phyloP scores from a whole-genome alignment of 2,888 invertebrate species.

The Saturnia pavonia region DNA sequence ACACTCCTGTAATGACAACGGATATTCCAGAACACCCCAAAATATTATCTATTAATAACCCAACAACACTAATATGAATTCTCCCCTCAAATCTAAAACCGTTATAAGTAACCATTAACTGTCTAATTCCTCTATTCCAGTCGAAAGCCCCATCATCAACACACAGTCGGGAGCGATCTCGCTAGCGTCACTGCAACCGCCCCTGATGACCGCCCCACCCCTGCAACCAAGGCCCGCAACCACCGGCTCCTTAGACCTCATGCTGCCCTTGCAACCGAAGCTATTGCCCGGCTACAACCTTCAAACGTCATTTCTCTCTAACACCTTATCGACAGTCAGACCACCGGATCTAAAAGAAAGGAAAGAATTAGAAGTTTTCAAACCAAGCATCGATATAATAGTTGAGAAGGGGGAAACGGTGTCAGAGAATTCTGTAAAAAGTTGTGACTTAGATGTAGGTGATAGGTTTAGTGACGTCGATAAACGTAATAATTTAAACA shows the following conservation, averaged over 20 bases:
- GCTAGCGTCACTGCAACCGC: slow-evolving; percentile 78
- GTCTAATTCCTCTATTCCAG: slow-evolving; percentile 65
- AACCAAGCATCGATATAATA: slow-evolving; percentile 63
- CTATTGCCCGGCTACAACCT: slow-evolving; percentile 82
- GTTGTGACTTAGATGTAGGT: slow-evolving; percentile 50
- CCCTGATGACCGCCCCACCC: slow-evolving; percentile 80
- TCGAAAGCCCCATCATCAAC: slow-evolving; percentile 80
- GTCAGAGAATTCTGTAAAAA: slow-evolving; percentile 41
- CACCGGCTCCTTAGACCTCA: slow-evolving; percentile 85
- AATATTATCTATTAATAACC: too few species aligned
- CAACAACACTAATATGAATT: neutral
- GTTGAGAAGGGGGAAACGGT: slow-evolving; percentile 61
- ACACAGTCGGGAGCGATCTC: slow-evolving; percentile 74
- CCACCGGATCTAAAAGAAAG: slow-evolving; percentile 62
- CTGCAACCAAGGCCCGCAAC: slow-evolving; percentile 87
- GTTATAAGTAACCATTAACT: neutral
- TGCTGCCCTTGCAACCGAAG: slow-evolving; percentile 88
- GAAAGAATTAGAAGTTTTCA: slow-evolving; percentile 44
- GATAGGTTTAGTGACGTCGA: slow-evolving; percentile 44
- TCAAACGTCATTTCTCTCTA: slow-evolving; percentile 74
- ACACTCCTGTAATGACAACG: too few species aligned
- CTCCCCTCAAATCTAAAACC: neutral
- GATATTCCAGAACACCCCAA: too few species aligned
- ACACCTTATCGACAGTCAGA: slow-evolving; percentile 76
- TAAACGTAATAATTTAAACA: slow-evolving; percentile 49